Conservation (phyloP, 2,888 invertebrate species). For the Plagiodera versicolora region DNA sequence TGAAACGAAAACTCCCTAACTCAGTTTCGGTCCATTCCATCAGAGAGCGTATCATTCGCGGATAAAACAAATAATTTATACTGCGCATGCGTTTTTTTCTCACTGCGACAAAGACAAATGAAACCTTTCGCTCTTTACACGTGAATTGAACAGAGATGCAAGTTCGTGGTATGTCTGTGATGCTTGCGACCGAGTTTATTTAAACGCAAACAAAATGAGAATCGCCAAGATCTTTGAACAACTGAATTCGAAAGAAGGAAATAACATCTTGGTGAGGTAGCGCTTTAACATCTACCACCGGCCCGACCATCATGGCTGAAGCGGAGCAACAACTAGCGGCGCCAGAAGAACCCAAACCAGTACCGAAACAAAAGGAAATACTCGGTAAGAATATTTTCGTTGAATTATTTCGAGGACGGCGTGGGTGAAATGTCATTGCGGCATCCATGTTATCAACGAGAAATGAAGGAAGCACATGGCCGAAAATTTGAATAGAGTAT, state of each 20-base stretch:
- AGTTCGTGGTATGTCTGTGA: constrained; percentile 27
- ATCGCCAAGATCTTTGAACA: constrained; percentile 53
- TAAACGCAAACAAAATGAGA: constrained; percentile 45
- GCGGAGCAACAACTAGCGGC: constrained; percentile 71
- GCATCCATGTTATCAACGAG: constrained; percentile 49
- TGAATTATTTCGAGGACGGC: constrained; percentile 22
- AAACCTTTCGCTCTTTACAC: not conserved
- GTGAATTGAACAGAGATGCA: constrained; percentile 4
- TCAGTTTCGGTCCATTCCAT: not conserved
- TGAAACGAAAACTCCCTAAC: no score
- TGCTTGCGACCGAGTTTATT: constrained; percentile 41
- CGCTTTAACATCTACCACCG: constrained; percentile 76
- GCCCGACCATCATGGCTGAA: constrained; percentile 83
- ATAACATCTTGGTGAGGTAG: constrained; percentile 75
- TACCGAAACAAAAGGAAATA: constrained; percentile 81
- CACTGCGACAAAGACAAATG: not conserved
- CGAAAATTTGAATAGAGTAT: not conserved
- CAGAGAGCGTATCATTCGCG: not conserved
- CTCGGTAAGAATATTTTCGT: constrained; percentile 68
- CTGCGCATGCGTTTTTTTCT: not conserved
- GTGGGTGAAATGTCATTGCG: constrained; percentile 38
- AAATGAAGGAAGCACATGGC: constrained; percentile 46
- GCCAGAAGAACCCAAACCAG: constrained; percentile 59
- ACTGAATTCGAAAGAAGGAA: constrained; percentile 63
- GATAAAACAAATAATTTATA: not conserved